phyloP scores from a whole-genome alignment of 2,797 vertebrate genomes.

The Euthynnus affinis region DNA sequence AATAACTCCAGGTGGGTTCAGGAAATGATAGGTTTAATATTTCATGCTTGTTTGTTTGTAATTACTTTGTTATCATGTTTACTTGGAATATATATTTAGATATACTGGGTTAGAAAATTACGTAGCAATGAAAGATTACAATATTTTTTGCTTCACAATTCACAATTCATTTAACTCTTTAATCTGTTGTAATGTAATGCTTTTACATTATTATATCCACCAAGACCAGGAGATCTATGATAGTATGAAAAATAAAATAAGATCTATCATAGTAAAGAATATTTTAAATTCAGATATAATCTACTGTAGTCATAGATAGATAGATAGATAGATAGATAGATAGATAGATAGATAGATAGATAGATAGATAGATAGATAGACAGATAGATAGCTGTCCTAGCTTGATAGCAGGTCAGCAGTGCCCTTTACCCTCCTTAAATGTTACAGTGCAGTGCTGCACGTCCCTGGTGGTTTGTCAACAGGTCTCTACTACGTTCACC shows the following conservation, averaged over 20 bases:
- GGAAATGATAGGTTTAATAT: constrained; percentile 5
- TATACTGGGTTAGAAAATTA: not conserved
- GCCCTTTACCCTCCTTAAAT: constrained; percentile 37
- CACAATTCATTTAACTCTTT: not conserved
- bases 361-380: not conserved
- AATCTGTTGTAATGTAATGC: not conserved
- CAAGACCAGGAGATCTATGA: constrained; percentile 1
- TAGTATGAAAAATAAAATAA: constrained; percentile 3
- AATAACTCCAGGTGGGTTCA: constrained; percentile 91
- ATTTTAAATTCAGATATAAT: constrained; percentile 4
- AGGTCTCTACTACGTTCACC: constrained; percentile 55
- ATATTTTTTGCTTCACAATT: not conserved
- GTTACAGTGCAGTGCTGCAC: constrained; percentile 33
- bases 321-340: constrained; percentile 1
- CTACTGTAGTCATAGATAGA: not conserved
- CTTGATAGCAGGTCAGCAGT: constrained; percentile 19
- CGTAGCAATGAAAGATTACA: not conserved
- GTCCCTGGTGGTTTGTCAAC: constrained; percentile 61
- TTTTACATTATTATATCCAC: not conserved
- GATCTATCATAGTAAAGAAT: not conserved
- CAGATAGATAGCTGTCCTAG: not conserved
- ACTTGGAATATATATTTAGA: not conserved
- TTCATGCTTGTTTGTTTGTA: not conserved
- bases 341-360: constrained; percentile 2
- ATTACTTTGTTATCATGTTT: not conserved